A percentile compares a stretch with the other conserved stretches of the same genome.
Conservation (phyloP, 2,797 vertebrate genomes). For the Parauchenoglanis punctatus region DNA sequence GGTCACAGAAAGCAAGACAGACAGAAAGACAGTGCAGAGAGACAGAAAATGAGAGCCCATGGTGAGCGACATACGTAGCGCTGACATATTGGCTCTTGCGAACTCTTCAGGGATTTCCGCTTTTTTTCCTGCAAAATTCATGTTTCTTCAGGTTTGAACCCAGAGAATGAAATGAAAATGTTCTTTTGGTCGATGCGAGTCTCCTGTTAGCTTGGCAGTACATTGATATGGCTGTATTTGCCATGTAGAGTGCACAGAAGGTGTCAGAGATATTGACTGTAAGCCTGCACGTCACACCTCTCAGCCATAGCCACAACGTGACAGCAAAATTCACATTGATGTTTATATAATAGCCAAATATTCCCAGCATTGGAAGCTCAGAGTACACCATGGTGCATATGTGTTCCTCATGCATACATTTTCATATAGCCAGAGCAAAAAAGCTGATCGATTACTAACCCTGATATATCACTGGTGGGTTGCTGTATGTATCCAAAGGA, state of each 20-base stretch:
- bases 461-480: neutral
- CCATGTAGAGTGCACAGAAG: neutral
- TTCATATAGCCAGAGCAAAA: neutral
- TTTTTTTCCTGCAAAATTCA: neutral
- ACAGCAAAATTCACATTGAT: neutral
- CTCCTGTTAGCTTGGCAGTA: neutral
- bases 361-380: neutral
- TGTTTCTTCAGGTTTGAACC: neutral
- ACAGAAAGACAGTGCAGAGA: neutral
- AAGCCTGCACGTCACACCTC: neutral
- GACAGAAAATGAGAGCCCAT: neutral
- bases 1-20: constrained; percentile 15
- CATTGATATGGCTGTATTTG: neutral
- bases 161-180: neutral
- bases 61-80: neutral
- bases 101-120: constrained; percentile 15
- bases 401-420: neutral
- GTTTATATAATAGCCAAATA: neutral
- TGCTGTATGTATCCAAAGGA: neutral
- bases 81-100: neutral
- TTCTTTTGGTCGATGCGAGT: neutral
- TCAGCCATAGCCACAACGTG: neutral
- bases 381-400: neutral
- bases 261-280: constrained; percentile 5
- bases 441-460: neutral